Base-by-base conservation (phyloP, 1,140 invertebrate species). In the Potamilus streckersoni region DNA sequence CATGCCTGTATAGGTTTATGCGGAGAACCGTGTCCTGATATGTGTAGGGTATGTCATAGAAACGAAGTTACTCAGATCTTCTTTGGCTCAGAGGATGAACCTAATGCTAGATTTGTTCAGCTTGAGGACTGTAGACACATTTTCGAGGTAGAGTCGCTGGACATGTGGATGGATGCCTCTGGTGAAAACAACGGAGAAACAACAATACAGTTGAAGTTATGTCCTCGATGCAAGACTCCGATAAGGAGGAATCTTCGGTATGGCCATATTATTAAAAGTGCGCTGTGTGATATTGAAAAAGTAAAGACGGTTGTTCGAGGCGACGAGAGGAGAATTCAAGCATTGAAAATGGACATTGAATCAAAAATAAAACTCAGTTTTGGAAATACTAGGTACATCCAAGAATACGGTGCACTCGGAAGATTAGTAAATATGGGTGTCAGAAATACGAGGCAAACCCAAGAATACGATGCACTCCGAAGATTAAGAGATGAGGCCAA, bases 211-310 rank as follows among this genome's bases (percentile, higher is more conserved):
- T 87, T 93, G 74, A 93, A 92, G 76, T 69, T 80, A 2, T 94
- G 94, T 85, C 93, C 94, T 5, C 88, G 86, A 76, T 94, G 94
- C 82, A 92, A 92, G 71, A 92, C 91, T 27, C 87, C 91, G 0
- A 93, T 94, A n/a, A 89, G 91, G 57, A 91, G 90, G 74, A 93
- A 92, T 76, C 82, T 90, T 17, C 86, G 93, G 31, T 94, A 93
- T 82, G 92, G 92, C 74, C 90, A 92, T 74, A 81, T 91, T 11
- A 90, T 94, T 2, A 93, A 93, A 79, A 69, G 83, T 31, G 88
- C 87, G 55, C 87, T 92, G 19, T 81, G 85, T 60, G 91, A 93
- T 78, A 92, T 94, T 60, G 90, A 90, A 65, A 84, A 85, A n/a
- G 91, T 94, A 2, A 94, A 94, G 83, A 76, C 60, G 65, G 82